phyloP scores from a whole-genome alignment of 2,888 invertebrate species.

The Rugalucina vietnamica region DNA sequence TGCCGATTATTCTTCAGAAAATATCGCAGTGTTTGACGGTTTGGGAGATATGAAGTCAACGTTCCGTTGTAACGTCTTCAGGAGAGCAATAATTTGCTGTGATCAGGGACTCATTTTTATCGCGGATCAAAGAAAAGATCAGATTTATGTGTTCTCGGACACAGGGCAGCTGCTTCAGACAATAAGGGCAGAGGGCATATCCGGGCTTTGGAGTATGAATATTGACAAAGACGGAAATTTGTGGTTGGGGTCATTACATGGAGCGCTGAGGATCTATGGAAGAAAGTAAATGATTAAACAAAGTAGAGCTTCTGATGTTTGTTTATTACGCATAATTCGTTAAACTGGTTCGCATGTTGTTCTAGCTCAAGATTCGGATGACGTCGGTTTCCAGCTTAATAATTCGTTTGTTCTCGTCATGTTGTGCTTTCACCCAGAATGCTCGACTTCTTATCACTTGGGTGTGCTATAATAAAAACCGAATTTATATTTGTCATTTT shows the following conservation, averaged over 20 bases:
- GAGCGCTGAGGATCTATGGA: conserved; percentile 48
- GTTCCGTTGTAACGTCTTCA: conserved; percentile 47
- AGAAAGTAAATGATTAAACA: background rate
- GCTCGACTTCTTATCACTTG: too few species aligned
- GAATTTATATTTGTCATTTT: too few species aligned
- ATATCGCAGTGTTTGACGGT: conserved; percentile 50
- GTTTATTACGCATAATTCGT: too few species aligned
- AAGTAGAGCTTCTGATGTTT: too few species aligned
- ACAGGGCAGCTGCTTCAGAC: conserved; percentile 52
- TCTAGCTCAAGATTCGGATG: too few species aligned
- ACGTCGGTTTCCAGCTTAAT: too few species aligned
- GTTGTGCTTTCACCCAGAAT: too few species aligned
- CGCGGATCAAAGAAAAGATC: conserved; percentile 53
- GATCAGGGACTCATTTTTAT: conserved; percentile 50
- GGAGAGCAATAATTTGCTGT: conserved; percentile 41
- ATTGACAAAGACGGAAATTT: conserved; percentile 42
- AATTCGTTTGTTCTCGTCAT: too few species aligned
- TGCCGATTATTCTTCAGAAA: conserved; percentile 50
- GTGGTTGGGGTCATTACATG: conserved; percentile 54
- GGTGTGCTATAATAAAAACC: too few species aligned
- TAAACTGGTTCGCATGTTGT: too few species aligned
- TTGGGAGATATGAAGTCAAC: conserved; percentile 50
- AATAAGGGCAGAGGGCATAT: conserved; percentile 44
- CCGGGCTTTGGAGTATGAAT: conserved; percentile 49
- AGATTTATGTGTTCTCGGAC: conserved; percentile 50